phyloP scores from a whole-genome alignment of 2,888 invertebrate species.

The Athalia rosae region DNA sequence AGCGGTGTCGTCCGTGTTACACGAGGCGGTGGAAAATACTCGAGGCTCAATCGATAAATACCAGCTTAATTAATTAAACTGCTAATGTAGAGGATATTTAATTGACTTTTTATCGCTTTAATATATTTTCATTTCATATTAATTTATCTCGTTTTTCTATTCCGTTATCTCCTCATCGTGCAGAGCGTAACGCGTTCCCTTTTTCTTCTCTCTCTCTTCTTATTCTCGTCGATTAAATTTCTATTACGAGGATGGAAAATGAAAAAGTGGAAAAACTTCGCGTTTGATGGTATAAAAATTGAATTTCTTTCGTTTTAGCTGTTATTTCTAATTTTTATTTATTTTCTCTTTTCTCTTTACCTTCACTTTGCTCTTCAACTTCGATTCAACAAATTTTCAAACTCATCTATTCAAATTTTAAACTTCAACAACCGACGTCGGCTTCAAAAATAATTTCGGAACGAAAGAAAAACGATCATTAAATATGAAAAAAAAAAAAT shows the following conservation, averaged over 20 bases:
- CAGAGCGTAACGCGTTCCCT: no score
- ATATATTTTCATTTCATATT: slow-evolving; percentile 30
- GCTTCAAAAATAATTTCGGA: not conserved
- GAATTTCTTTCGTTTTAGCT: no score
- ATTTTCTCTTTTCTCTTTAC: not conserved
- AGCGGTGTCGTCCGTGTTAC: slow-evolving; percentile 62
- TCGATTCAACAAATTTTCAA: no score
- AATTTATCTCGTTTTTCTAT: not conserved
- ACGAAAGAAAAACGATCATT: not conserved
- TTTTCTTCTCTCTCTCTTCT: no score
- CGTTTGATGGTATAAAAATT: no score
- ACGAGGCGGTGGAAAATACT: slow-evolving; percentile 58
- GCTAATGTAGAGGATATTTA: slow-evolving; percentile 45
- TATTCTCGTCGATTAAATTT: no score
- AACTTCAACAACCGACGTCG: not conserved
- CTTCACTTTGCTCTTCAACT: not conserved
- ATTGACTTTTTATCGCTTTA: slow-evolving; percentile 12
- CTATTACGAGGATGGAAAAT: no score
- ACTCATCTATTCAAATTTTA: not conserved
- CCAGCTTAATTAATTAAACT: slow-evolving; percentile 69
- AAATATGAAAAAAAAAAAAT: not conserved
- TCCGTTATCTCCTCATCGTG: not conserved
- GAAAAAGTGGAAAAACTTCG: no score
- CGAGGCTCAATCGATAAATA: slow-evolving; percentile 60
- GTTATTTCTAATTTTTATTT: no score